Percentiles rank a stretch among this genome's conserved stretches.
Conservation (phyloP, 2,797 vertebrate species). For the Acipenser transmontanus region DNA sequence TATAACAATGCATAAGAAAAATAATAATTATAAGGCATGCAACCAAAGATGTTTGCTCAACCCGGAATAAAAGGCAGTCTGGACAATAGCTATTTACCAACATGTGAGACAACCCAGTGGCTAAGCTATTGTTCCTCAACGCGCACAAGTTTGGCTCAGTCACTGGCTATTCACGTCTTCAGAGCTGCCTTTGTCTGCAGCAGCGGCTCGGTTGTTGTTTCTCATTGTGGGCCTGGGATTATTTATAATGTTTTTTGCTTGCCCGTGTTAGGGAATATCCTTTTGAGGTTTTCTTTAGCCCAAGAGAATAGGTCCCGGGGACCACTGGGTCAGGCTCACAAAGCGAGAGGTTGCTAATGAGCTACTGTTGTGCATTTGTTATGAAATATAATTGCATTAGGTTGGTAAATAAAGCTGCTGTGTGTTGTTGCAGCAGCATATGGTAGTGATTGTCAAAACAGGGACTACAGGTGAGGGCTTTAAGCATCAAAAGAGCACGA, state of each 20-base stretch:
- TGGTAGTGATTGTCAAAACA: slow-evolving; percentile 86
- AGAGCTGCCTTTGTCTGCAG: too few species aligned
- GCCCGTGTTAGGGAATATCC: too few species aligned
- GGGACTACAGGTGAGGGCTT: slow-evolving; percentile 58
- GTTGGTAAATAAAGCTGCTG: slow-evolving; percentile 90
- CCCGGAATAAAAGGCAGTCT: slow-evolving; percentile 26
- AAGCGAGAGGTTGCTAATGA: slow-evolving; percentile 83
- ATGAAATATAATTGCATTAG: slow-evolving; percentile 93
- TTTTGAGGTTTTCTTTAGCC: slow-evolving; percentile 28
- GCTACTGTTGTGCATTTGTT: slow-evolving; percentile 96
- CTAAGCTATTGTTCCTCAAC: background rate
- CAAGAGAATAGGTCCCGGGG: slow-evolving; percentile 48
- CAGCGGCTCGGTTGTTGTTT: too few species aligned
- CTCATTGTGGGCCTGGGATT: too few species aligned
- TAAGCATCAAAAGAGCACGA: background rate
- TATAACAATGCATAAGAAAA: background rate
- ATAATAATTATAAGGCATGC: slow-evolving; percentile 23
- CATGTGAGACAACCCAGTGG: slow-evolving; percentile 5
- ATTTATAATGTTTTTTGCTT: too few species aligned
- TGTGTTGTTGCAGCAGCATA: slow-evolving; percentile 84
- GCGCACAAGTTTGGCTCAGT: too few species aligned
- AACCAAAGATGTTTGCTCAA: slow-evolving; percentile 26
- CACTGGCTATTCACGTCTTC: too few species aligned
- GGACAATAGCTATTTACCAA: slow-evolving; percentile 1
- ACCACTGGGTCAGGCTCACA: slow-evolving; percentile 56